Conservation (phyloP, 2,113 vertebrate genomes). For the Ictalurus punctatus region DNA sequence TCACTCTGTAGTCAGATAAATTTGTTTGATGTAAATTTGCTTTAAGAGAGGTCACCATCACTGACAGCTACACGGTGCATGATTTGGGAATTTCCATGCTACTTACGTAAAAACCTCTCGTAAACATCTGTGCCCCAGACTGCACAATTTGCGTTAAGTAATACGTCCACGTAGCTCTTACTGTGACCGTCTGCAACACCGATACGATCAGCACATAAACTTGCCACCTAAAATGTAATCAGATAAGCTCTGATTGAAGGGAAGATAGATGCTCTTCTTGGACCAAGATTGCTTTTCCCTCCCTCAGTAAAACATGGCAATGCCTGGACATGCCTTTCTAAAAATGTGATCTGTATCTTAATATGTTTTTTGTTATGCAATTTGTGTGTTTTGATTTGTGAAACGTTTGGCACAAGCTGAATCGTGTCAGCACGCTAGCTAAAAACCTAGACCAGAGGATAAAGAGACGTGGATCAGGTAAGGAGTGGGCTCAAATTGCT, state of each 20-base stretch:
- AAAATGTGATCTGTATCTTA: not conserved
- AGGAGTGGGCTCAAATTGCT: not conserved
- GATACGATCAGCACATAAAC: too few relatives aligned
- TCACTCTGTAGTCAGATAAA: not conserved
- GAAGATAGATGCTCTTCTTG: not conserved
- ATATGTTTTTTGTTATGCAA: not conserved
- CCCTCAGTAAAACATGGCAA: not conserved
- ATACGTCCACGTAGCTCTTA: not conserved
- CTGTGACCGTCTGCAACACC: not conserved
- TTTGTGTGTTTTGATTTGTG: not conserved
- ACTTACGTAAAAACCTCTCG: not conserved
- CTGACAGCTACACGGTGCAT: not conserved
- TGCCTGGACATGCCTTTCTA: not conserved
- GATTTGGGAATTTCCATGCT: not conserved
- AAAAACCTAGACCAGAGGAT: not conserved
- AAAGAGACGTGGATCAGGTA: not conserved
- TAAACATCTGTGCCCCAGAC: not conserved
- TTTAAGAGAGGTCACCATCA: not conserved
- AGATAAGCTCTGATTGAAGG: not conserved
- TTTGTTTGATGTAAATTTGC: conserved; percentile 23
- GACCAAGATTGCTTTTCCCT: not conserved
- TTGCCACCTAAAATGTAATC: too few relatives aligned
- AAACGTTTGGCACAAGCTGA: not conserved
- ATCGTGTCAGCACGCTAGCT: not conserved
- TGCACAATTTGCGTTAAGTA: not conserved